Evolutionary conservation across 2,888 invertebrate species (phyloP).

Genomic region (Catocala fraxini): DNA sequence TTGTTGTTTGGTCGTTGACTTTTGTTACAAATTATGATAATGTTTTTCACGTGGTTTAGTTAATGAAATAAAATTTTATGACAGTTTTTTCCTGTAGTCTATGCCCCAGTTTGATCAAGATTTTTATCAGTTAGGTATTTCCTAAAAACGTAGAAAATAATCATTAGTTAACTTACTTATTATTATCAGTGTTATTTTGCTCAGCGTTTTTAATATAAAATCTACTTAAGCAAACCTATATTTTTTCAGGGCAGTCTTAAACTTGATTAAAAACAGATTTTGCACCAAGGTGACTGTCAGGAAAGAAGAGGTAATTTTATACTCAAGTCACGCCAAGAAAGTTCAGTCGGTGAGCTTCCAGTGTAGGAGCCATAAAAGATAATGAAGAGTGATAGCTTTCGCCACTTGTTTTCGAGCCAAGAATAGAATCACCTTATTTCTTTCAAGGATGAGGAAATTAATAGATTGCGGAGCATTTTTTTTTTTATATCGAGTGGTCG

Average conservation of each 20-base stretch:
- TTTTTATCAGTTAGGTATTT: too few species aligned
- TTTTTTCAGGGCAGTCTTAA: not conserved
- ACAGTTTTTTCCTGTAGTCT: too few species aligned
- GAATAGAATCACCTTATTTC: constrained; percentile 1
- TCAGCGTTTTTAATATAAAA: too few species aligned
- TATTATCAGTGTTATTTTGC: too few species aligned
- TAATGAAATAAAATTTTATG: not conserved
- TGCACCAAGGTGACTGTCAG: not conserved
- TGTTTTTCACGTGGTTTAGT: constrained; percentile 30
- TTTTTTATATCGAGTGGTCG: constrained; percentile 2
- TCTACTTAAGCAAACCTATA: not conserved
- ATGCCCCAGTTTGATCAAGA: too few species aligned
- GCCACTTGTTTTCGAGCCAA: constrained; percentile 10
- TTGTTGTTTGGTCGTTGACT: constrained; percentile 44
- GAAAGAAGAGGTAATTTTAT: constrained; percentile 11
- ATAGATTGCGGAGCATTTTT: constrained; percentile 6
- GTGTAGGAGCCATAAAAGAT: constrained; percentile 15
- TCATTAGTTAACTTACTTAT: too few species aligned
- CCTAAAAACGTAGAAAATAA: too few species aligned
- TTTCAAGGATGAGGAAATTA: constrained; percentile 3
- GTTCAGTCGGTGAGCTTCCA: constrained; percentile 9
- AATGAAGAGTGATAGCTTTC: constrained; percentile 21
- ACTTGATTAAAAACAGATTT: constrained; percentile 1
- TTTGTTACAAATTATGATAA: constrained; percentile 13
- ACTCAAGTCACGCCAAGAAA: constrained; percentile 17